phyloP scores from a whole-genome alignment of 2,797 vertebrate genomes.

The Eulemur albifrons region DNA sequence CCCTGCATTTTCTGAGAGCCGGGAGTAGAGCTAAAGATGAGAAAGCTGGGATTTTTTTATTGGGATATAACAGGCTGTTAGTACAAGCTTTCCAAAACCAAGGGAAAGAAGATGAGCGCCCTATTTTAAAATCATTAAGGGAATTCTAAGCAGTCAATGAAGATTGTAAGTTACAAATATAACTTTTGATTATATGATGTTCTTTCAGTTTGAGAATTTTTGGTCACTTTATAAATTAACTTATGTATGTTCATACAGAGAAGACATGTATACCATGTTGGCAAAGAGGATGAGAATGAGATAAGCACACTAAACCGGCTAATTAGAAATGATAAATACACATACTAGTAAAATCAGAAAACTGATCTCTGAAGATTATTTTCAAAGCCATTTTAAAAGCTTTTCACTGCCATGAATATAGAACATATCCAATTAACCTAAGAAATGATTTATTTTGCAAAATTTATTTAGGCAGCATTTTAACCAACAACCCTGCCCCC shows the following conservation, averaged over 20 bases:
- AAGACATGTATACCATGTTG: neutral
- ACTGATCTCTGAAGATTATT: neutral
- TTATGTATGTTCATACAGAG: neutral
- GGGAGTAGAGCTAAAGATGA: neutral
- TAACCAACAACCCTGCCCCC: neutral
- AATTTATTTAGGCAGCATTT: conserved; percentile 16
- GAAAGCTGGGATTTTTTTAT: neutral
- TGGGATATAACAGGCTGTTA: neutral
- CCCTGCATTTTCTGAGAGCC: neutral
- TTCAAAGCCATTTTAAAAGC: neutral
- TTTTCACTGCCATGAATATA: neutral
- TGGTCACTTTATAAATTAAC: neutral
- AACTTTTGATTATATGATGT: neutral
- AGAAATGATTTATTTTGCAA: neutral
- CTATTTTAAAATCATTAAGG: neutral
- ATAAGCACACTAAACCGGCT: neutral
- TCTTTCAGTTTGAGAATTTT: neutral
- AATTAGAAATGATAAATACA: neutral
- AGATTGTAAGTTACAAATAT: neutral
- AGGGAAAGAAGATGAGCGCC: neutral
- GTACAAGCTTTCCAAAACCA: neutral
- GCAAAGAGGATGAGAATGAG: neutral
- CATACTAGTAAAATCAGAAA: neutral
- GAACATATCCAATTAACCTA: neutral
- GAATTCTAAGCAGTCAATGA: neutral